phyloP scores from a whole-genome alignment of 2,888 invertebrate species.

The Petrolisthes cinctipes region DNA sequence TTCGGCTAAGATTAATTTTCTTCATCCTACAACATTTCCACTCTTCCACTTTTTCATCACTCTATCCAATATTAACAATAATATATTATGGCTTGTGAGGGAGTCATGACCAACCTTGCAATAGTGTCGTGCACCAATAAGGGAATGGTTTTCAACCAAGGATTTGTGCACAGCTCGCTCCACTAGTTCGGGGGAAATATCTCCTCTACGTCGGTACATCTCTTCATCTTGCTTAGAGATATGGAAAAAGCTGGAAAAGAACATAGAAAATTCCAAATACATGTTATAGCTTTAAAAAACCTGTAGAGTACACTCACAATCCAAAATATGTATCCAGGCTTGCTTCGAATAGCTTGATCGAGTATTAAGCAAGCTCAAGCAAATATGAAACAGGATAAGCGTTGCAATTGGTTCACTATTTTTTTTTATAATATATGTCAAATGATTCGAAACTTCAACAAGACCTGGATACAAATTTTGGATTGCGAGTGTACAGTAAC shows the following conservation, averaged over 20 bases:
- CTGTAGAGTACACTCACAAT: too few relatives aligned
- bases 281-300: background rate
- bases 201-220: slow-evolving; percentile 37
- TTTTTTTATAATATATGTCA: too few relatives aligned
- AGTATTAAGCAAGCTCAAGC: too few relatives aligned
- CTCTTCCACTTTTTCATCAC: background rate
- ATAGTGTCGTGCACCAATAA: slow-evolving; percentile 50
- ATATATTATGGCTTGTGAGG: background rate
- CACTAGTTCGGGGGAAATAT: slow-evolving; percentile 38
- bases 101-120: slow-evolving; percentile 56
- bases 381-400: too few relatives aligned
- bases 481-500: too few relatives aligned
- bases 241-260: slow-evolving; percentile 56
- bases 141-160: slow-evolving; percentile 48
- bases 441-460: too few relatives aligned
- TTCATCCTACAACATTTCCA: background rate
- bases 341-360: too few relatives aligned
- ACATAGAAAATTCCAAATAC: background rate
- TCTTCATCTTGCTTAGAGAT: slow-evolving; percentile 62
- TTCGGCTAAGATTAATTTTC: too few relatives aligned
- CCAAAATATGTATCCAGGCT: too few relatives aligned
- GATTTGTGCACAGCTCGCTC: slow-evolving; percentile 57
- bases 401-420: too few relatives aligned
- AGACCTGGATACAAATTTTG: too few relatives aligned
- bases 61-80: background rate